Evolutionary conservation across 1,140 invertebrate species (phyloP).

Genomic region (Drosophila busckii): DNA sequence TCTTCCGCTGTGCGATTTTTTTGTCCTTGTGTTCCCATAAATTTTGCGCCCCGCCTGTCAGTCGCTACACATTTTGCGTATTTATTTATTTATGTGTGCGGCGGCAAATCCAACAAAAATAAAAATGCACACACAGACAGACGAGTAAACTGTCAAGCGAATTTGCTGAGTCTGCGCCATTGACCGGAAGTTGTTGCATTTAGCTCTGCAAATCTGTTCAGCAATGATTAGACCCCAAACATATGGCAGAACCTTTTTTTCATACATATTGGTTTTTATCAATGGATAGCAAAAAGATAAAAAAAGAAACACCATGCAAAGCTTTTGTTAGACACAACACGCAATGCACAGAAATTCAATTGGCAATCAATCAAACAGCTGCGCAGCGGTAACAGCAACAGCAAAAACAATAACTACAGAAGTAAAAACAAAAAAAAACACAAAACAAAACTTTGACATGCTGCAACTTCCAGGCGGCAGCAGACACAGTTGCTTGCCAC

Average conservation of each 20-base stretch:
- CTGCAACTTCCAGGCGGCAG: constrained; percentile 60
- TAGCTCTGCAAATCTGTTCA: constrained; percentile 40
- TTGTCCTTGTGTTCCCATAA: constrained; percentile 70
- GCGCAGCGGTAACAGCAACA: constrained; percentile 39
- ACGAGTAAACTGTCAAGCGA: constrained; percentile 55
- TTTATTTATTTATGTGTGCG: constrained; percentile 64
- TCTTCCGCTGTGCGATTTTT: constrained; percentile 62
- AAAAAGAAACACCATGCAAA: constrained; percentile 38
- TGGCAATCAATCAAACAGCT: constrained; percentile 78
- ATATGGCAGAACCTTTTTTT: constrained; percentile 14
- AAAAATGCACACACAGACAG: too few species aligned
- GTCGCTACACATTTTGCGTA: constrained; percentile 43
- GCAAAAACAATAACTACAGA: constrained; percentile 34
- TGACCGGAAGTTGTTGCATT: constrained; percentile 37
- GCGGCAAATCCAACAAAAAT: constrained; percentile 22
- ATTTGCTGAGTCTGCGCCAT: constrained; percentile 27
- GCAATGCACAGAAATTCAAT: constrained; percentile 53
- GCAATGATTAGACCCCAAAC: constrained; percentile 39
- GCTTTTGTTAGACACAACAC: constrained; percentile 55
- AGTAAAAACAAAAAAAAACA: too few species aligned
- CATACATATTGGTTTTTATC: constrained; percentile 14
- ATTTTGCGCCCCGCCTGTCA: constrained; percentile 69
- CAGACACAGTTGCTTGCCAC: constrained; percentile 63
- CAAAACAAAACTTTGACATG: constrained; percentile 59
- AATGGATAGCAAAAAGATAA: constrained; percentile 31